Evolutionary conservation across 2,888 invertebrate genomes (phyloP), one percentile per base, ranked within the genome.

Genomic region (Cheilosia variabilis): DNA sequence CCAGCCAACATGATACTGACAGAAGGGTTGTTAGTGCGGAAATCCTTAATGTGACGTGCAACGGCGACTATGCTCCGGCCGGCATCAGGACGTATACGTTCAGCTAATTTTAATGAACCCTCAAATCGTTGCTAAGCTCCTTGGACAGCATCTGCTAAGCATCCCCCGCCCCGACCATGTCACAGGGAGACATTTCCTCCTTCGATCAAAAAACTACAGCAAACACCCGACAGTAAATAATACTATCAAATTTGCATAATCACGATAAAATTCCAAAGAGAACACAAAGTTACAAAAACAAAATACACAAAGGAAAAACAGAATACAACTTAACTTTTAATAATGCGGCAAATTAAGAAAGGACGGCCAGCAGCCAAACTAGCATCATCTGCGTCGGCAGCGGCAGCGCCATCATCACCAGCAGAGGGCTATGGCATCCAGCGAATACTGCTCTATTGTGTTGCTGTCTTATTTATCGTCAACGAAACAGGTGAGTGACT

Each of bases 401-500:
- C 19, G n/a, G 47, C 47, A 7, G 0, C 41, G 50, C 3, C 45
- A 47, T n/a, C 63, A 34, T 37, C 37, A 37, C 13, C 37, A 4
- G 37, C 37, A 47, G n/a, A 52, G 17, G 55, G 31, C 52, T 52
- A 43, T 24, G 31, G 65, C 15, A 60, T 47, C 7, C 27, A 55
- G n/a, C 43, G 37, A 13, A 53, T 41, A n/a, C 22, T 72, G 6
- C 13, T 65, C 10, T n/a, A 58, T 76, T 82, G 37, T 66, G 45
- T 53, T 53, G 71, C 55, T 10, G 4, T 82, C 27, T 41, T 82
- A 24, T 34, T 69, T 13, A 53, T 71, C 19, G 43, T 60, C 7
- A 52, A 53, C n/a, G 47, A 71, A 71, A 76, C 62, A n/a, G 76
- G 82, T 82, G 52, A 82, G 82, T 82, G 22, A 13, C 9, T 22